Evolutionary conservation across 2,888 invertebrate species (phyloP), one percentile per base, ranked within the genome.

Genomic region (Philereme vetulata): DNA sequence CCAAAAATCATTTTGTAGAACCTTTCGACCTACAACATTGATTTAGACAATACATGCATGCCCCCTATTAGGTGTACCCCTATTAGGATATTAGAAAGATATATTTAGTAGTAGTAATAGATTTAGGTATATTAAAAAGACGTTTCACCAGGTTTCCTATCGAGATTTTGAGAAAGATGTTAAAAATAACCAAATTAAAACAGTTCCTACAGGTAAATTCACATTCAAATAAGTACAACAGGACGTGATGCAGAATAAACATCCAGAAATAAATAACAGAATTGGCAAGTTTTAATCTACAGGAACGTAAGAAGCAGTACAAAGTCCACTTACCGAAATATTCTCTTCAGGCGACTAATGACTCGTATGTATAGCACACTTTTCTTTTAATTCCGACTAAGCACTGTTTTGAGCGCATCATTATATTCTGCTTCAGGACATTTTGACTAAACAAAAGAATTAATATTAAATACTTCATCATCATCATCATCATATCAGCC

Each of bases 291-390:
- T 33, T 44, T 44, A 33, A 48, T 4, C 6, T 36, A 48, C 5
- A 4, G 38, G n/a, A 11, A 4, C 5, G n/a, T 46, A n/a, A n/a
- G 21, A 21, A 21, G 21, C 21, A 21, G 38, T 38, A 6, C n/a
- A 38, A 40, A 53, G 46, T 21, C 40, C 66, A 90, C 91, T 92
- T 80, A 92, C 91, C 91, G 83, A 78, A 92, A 92, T 82, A 92
- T 90, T 90, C 85, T 91, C 90, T 89, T 92, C 86, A 92, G 79
- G 76, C 91, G 90, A 90, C 91, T 92, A 91, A 92, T 92, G 91
- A 91, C 91, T 86, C 84, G 85, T 64, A 86, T 88, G 84, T 89
- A 86, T 77, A 86, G 82, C 83, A 85, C 88, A 89, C 87, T 78
- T 78, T 82, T 72, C 5, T 44, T 42, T 46, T 5, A 40, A 59